Base-by-base conservation (phyloP, 1,140 invertebrate genomes). In the Drosophila azteca region DNA sequence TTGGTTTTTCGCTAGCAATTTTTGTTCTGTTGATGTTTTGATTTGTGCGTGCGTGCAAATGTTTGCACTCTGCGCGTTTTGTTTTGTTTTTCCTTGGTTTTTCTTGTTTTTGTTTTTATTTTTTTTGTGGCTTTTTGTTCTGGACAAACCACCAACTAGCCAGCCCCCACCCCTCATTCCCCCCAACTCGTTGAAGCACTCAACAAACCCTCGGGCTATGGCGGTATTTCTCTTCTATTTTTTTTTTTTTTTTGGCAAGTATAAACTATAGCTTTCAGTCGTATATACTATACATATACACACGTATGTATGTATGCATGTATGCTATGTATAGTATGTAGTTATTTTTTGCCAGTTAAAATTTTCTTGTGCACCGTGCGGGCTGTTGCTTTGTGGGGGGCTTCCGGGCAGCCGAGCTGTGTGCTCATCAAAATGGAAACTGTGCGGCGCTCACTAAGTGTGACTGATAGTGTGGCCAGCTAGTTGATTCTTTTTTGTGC, bases 391-490 rank as follows among this genome's bases (percentile, higher is more conserved):
- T 51, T 66, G 62, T 74, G 54, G 62, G 54, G 62, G 72, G 57
- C 71, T 81, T 87, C 59, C 60, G 55, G 54, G 70, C 24, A 57
- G 77, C 8, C 31, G 31, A 9, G 31, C 66, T 39, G 29, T 75
- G 78, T 88, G 83, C 79, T 83, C 83, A 87, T 87, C 83, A 88
- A 87, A 87, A 87, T 87, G 83, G 83, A 88, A 87, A 87, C 83
- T 88, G 70, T 87, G 82, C 83, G 79, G 58, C 79, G 75, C 88
- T 83, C 82, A 88, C 60, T 88, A 87, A 87, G 83, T 88, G 83
- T 87, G 83, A 83, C 83, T 87, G 83, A 88, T 87, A 87, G 83
- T 87, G 79, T 87, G 83, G 83, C 77, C 79, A 88, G 83, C 79
- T 87, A 87, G 83, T 88, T 88, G 83, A 83, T 88, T 83, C 71